Conservation (phyloP, 35 echinoderm and acorn worm species). For the Eucidaris tribuloides region DNA sequence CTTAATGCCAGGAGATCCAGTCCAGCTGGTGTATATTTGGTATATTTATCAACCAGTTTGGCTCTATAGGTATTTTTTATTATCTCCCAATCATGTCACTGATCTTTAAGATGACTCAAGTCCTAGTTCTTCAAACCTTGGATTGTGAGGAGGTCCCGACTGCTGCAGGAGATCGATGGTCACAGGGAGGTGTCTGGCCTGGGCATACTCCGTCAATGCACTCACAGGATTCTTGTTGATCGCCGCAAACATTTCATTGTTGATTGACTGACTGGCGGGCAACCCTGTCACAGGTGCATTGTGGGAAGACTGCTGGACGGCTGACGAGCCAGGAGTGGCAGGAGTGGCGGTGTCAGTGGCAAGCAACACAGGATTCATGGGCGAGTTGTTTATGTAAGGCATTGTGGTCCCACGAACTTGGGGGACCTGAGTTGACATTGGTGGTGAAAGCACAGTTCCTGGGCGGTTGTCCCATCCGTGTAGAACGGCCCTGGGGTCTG, state of each 20-base stretch:
- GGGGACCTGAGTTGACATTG: not conserved
- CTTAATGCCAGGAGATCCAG: no score
- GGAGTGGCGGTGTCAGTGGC: not conserved
- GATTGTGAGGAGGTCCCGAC: conserved; percentile 88
- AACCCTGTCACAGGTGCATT: not conserved
- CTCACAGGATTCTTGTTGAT: conserved; percentile 99
- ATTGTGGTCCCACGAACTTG: not conserved
- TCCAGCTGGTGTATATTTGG: no score
- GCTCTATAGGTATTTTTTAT: no score
- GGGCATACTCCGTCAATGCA: conserved; percentile 95
- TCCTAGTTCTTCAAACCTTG: conserved; percentile 70
- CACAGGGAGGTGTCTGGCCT: conserved; percentile 75
- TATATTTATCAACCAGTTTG: no score
- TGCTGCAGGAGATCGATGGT: conserved; percentile 77
- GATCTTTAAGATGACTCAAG: no score
- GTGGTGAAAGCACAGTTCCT: not conserved
- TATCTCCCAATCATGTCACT: no score
- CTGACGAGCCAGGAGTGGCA: not conserved
- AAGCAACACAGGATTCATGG: not conserved
- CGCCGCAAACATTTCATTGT: conserved; percentile 64
- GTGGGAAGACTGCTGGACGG: conserved; percentile 28
- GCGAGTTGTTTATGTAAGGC: conserved; percentile 28
- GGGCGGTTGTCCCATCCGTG: not conserved
- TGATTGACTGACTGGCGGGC: conserved; percentile 27
- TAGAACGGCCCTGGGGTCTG: not conserved